Conservation (phyloP, 2,888 invertebrate species). For the Leptogaster cylindrica region DNA sequence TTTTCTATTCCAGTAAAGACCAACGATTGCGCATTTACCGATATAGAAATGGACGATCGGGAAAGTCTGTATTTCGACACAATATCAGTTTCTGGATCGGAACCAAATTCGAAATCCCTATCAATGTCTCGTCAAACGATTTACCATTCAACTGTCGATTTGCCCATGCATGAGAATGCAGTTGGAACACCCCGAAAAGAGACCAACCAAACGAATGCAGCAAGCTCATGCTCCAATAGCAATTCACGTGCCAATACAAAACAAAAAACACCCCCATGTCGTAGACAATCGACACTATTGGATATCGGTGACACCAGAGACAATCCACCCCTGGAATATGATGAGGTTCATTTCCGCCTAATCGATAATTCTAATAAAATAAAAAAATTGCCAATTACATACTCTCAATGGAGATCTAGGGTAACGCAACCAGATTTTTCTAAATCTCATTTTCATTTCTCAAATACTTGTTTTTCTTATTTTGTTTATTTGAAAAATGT, state of each 20-base stretch:
- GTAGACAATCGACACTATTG: slow-evolving; percentile 31
- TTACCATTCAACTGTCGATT: slow-evolving; percentile 67
- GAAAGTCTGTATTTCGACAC: slow-evolving; percentile 62
- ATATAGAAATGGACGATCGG: slow-evolving; percentile 60
- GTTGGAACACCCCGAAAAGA: slow-evolving; percentile 23
- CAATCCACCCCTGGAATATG: slow-evolving; percentile 47
- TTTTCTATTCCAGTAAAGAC: slow-evolving; percentile 57
- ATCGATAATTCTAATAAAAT: slow-evolving; percentile 58
- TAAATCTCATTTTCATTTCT: slow-evolving; percentile 41
- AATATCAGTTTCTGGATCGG: slow-evolving; percentile 59
- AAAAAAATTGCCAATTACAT: slow-evolving; percentile 66
- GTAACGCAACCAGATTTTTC: slow-evolving; percentile 57
- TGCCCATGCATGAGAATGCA: slow-evolving; percentile 56
- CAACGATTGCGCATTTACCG: slow-evolving; percentile 60
- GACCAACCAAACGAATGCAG: neutral
- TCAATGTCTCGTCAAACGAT: slow-evolving; percentile 67
- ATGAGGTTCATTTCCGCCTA: slow-evolving; percentile 66
- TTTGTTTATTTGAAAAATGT: too few relatives aligned
- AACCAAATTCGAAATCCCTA: slow-evolving; percentile 60
- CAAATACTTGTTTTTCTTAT: slow-evolving; percentile 5
- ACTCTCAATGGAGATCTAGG: slow-evolving; percentile 69
- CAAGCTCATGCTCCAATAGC: neutral
- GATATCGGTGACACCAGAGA: slow-evolving; percentile 48
- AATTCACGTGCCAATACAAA: slow-evolving; percentile 33
- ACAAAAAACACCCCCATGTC: slow-evolving; percentile 3